Evolutionary conservation across 2,113 vertebrate genomes (phyloP), one percentile per base, ranked within the genome.

Genomic region (Promerops cafer): DNA sequence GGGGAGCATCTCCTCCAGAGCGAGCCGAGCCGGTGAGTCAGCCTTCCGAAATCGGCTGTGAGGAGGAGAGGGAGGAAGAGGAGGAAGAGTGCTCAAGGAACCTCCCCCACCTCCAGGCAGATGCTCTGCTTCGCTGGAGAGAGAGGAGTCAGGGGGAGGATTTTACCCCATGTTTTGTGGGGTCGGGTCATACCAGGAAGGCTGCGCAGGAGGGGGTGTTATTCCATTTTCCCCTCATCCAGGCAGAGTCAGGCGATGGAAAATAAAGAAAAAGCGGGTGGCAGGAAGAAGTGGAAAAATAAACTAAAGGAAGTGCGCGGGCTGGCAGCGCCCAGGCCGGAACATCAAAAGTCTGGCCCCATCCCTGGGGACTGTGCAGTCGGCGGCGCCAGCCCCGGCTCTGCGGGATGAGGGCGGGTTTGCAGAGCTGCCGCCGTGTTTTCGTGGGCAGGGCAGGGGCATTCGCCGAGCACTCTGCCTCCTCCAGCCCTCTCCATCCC

Each of bases 11-110:
- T 80, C 93, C 91, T 85, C 16, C 79, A 20, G 71, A 63, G 59
- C 47, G 28, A 96, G 79, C 90, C 47, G 16, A 94, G 92, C 82
- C 16, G 4, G 78, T 90, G 91, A 96, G 90, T 96, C 93, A 96
- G 84, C 63, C 42, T 82, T 52, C 84, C 6, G 4, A 89, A 91
- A 83, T 44, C 7, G 54, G 84, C 87, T 47, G 60, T 23, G 87
- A 83, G 56, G 63, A 76, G 79, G 64, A 90, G 35, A 56, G 20
- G 13, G 66, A 83, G 71, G 78, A 94, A 79, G 71, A 87, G 31
- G 40, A 93, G 64, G 69, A 88, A 86, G 82, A 89, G 80, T 44
- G 79, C 88, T 64, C 60, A 5, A 78, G 65, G 74, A 83, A 33
- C 28, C n/a, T n/a, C 63, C 47, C 49, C 72, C 52, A 39, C n/a